A percentile compares a stretch with the other conserved stretches of the same genome.
phyloP scores from a whole-genome alignment of 2,797 vertebrate species.

The Platyrinchus mystaceus region DNA sequence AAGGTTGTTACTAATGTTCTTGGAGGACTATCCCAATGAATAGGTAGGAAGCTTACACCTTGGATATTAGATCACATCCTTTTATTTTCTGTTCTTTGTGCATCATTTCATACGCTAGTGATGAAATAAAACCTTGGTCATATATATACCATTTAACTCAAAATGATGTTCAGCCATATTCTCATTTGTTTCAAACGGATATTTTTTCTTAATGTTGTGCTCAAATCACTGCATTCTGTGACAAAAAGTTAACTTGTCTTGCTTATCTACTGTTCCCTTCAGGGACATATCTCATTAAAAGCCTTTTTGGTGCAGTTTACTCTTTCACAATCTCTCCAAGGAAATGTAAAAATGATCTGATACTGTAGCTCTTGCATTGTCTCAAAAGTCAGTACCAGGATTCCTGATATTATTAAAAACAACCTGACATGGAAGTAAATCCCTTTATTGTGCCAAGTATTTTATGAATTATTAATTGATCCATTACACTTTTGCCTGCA shows the following conservation, averaged over 20 bases:
- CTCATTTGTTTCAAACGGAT: not conserved
- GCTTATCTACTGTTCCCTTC: not conserved
- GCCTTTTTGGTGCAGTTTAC: not conserved
- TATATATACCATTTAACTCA: not conserved
- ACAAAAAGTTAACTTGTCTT: not conserved
- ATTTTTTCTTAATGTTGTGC: not conserved
- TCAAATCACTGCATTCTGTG: not conserved
- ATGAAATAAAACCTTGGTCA: conserved; percentile 60
- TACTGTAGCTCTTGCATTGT: not conserved
- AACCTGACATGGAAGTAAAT: not conserved
- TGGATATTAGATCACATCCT: conserved; percentile 48
- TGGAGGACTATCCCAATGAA: conserved; percentile 71
- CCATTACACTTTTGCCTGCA: not conserved
- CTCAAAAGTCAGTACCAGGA: not conserved
- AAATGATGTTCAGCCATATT: not conserved
- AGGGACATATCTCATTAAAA: conserved; percentile 17
- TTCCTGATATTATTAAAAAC: conserved; percentile 52
- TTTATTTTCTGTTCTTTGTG: not conserved
- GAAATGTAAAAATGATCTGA: conserved; percentile 8
- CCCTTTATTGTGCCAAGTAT: conserved; percentile 13
- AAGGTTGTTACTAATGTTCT: conserved; percentile 82
- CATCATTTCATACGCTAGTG: conserved; percentile 3
- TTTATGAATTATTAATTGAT: conserved; percentile 58
- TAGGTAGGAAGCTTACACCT: conserved; percentile 66
- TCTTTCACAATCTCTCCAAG: conserved; percentile 12